Conservation (phyloP, 2,888 invertebrate species). For the Linyphia triangularis region DNA sequence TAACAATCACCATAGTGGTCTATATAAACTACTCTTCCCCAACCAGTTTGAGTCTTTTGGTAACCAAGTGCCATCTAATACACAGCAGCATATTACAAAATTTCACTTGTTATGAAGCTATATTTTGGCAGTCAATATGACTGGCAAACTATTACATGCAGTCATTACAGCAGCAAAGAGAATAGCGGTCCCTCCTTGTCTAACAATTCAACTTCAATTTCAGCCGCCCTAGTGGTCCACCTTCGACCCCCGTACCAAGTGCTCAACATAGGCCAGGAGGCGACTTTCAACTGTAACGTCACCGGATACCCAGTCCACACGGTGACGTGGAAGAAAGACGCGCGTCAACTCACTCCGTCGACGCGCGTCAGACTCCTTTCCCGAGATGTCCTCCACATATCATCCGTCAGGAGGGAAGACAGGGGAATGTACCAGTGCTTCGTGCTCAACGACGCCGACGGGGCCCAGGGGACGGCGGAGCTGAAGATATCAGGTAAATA, state of each 20-base stretch:
- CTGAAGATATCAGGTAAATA: conserved; percentile 86
- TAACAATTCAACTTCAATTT: no score
- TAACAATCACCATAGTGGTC: no score
- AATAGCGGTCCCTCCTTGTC: no score
- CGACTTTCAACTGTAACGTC: conserved; percentile 91
- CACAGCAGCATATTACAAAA: no score
- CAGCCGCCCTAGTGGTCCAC: conserved; percentile 89
- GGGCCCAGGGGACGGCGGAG: conserved; percentile 90
- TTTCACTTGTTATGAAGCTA: no score
- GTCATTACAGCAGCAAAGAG: no score
- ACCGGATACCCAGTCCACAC: conserved; percentile 90
- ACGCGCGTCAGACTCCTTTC: conserved; percentile 60
- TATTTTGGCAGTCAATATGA: no score
- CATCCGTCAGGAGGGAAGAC: conserved; percentile 88
- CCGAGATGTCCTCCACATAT: conserved; percentile 81
- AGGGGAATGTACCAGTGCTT: conserved; percentile 95
- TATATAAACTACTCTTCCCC: no score
- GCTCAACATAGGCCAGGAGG: conserved; percentile 90
- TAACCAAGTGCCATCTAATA: no score
- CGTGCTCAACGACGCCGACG: conserved; percentile 90
- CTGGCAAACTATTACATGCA: no score
- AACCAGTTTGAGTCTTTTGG: no score
- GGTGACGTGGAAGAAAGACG: conserved; percentile 90
- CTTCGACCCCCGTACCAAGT: conserved; percentile 83
- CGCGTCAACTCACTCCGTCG: conserved; percentile 83